Evolutionary conservation across 2,888 invertebrate species (phyloP), one percentile per base, ranked within the genome.

Genomic region (Gortyna flavago): DNA sequence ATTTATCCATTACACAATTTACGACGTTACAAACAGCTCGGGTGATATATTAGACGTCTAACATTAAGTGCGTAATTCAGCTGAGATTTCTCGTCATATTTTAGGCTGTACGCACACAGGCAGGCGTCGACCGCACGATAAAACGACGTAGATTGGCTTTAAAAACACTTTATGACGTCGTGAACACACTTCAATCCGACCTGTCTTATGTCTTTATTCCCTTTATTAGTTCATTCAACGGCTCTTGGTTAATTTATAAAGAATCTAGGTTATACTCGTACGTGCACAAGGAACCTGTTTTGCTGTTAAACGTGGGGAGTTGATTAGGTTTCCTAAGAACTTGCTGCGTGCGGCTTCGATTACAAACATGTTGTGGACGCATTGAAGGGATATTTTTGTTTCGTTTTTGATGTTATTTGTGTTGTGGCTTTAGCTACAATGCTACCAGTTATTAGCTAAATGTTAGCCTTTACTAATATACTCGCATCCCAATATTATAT

Each of bases 101-200:
- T 88, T 80, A 87, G 72, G 75, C 29, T 85, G 72, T 80, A 85
- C 82, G 66, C 75, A 81, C 86, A 85, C 87, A 82, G 80, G 77
- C 87, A 83, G 88, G 88, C 86, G 88, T 70, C 80, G 89, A 88
- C 85, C 87, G 87, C 77, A 87, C 87, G 85, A 90, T 91, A 90
- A 91, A 90, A 84, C 86, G 84, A 76, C 85, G 88, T 85, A 89
- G 89, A 91, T 92, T 91, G 91, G 86, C 90, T 85, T 90, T 92
- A 89, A 90, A 89, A 87, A 88, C 89, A 86, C 84, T 91, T 90
- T 89, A 90, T 85, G 88, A 85, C 85, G 87, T 88, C 88, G 80
- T 89, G 88, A 90, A 91, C 86, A 88, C 85, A 89, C 86, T 86
- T 86, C 86, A 83, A 84, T 83, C 73, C 80, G 68, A 79, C 77